These are phyloP conservation scores for Acridotheres tristis DNA, from an alignment of 2,797 vertebrate genomes.

Conservation along the genomic window DNA sequence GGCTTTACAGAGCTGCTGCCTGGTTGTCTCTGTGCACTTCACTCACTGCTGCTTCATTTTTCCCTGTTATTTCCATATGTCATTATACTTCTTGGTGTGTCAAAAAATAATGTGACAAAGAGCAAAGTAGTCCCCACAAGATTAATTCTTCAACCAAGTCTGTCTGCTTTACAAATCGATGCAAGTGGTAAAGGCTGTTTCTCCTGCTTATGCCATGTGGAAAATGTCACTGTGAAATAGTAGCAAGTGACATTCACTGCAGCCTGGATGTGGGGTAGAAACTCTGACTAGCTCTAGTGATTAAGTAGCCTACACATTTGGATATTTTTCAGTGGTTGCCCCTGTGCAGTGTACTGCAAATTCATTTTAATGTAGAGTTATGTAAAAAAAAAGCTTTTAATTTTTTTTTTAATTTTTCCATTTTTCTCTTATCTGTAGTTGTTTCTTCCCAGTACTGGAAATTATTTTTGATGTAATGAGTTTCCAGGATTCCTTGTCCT, in stretches of 20 bases:
- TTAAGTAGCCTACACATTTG: neutral
- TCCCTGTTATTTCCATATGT: neutral
- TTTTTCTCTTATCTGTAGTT: neutral
- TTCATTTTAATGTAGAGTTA: neutral
- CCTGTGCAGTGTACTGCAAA: neutral
- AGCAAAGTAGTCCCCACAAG: neutral
- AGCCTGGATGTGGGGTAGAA: neutral
- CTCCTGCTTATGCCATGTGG: neutral
- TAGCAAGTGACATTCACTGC: neutral
- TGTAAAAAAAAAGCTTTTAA: neutral
- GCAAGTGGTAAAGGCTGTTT: neutral
- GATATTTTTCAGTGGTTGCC: neutral
- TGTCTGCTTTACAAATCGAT: neutral
- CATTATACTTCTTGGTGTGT: neutral
- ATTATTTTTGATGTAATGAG: neutral
- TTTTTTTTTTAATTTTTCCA: fast-evolving
- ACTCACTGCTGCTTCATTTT: neutral
- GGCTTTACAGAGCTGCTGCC: neutral
- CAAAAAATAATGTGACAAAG: neutral
- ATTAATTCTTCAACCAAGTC: neutral
- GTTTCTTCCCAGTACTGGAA: neutral
- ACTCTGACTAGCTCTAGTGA: neutral
- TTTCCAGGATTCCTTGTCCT: neutral
- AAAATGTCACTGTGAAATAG: neutral
- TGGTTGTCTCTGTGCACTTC: neutral